Evolutionary conservation across 53 echinoderm and acorn worm species (phyloP), one percentile per base, ranked within the genome.

Genomic region (Mesocentrotus franciscanus): DNA sequence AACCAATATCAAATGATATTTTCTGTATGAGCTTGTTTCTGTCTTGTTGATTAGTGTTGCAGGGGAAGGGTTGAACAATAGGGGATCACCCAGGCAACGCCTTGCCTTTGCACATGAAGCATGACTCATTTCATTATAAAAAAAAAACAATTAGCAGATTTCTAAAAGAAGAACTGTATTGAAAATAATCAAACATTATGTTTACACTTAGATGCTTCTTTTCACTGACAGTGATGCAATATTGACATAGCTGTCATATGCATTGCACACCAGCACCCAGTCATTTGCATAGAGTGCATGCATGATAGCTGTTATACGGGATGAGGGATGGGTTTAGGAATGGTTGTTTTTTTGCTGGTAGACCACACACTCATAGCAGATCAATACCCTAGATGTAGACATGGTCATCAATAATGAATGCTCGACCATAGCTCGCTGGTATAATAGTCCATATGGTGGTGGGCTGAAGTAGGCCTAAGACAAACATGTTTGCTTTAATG

Each of bases 361-460:
- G 10, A 58, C 87, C 87, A 58, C 11, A 85, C 58, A 59, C 57
- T 87, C 87, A 87, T 57, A 87, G 58, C 58, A 57, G 87, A 87
- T 87, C 87, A 87, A 87, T 58, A 87, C 56, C 58, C 87, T 87
- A n/a, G 58, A 87, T 59, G 55, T 55, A 22, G 39, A 84, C 84
- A 87, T 58, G 10, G 42, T 84, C 84, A 84, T 84, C 39, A 84
- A 84, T 84, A 84, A 84, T 87, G 18, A 58, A 87, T 84, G 84
- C 49, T 42, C 87, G 1, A 27, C 26, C 49, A 84, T 9, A 84
- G 34, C 30, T 33, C 34, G 6, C 78, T 42, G 36, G 84, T 84
- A 18, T 15, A n/a, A n/a, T n/a, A 58, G 26, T 87, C 87, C 87
- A 27, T 87, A 87, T 87, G 87, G 87, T 87, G 10, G 27, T 58